These are phyloP conservation scores for Plecturocebus donacophilus DNA, from an alignment of 2,113 vertebrate species.

Conservation along the genomic window DNA sequence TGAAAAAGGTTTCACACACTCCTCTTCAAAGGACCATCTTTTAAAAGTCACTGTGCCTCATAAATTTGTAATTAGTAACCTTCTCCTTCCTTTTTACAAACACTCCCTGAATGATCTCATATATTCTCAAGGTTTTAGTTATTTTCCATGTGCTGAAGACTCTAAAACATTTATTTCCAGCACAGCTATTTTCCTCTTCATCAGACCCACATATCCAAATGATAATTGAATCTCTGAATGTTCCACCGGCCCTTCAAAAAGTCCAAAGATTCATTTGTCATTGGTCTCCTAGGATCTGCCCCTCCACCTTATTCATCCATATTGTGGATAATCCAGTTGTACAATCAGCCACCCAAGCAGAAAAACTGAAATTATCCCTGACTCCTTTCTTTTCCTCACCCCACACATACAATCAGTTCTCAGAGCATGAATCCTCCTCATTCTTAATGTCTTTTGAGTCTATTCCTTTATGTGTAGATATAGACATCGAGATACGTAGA, in stretches of 20 bases:
- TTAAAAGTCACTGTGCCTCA: neutral
- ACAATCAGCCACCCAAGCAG: neutral
- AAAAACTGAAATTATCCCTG: neutral
- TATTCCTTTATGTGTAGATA: neutral
- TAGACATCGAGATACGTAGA: neutral
- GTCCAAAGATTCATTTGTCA: neutral
- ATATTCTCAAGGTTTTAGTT: neutral
- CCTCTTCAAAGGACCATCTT: neutral
- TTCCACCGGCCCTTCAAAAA: neutral
- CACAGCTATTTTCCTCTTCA: neutral
- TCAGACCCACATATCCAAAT: conserved; percentile 16
- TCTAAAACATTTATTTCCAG: conserved; percentile 1
- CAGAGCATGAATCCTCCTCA: neutral
- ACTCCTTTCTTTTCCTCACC: neutral
- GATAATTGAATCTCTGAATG: neutral
- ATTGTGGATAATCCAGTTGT: neutral
- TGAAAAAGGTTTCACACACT: neutral
- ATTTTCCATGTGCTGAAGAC: neutral
- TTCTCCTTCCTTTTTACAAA: neutral
- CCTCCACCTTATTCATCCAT: neutral
- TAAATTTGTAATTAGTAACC: neutral
- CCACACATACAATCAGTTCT: neutral
- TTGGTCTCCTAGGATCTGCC: neutral
- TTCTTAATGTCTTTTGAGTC: neutral
- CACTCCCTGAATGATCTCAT: neutral